Evolutionary conservation across 1,140 invertebrate genomes (phyloP).

Genomic region (Drosophila sproati): DNA sequence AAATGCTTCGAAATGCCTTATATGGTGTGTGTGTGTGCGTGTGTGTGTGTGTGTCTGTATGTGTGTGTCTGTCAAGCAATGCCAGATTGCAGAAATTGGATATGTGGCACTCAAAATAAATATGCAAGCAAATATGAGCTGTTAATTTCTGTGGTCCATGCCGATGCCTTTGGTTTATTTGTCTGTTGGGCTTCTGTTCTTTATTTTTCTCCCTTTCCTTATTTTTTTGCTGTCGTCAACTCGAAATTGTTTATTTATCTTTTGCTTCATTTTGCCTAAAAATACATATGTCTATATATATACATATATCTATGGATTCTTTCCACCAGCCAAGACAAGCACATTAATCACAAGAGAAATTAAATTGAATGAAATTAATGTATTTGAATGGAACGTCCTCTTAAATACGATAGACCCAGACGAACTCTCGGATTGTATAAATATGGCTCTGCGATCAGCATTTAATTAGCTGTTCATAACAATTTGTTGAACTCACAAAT

Average conservation of each 20-base stretch:
- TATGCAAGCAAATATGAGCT: slow-evolving; percentile 14
- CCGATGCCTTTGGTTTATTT: slow-evolving; percentile 31
- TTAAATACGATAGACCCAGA: not conserved
- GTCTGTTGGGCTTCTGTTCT: slow-evolving; percentile 16
- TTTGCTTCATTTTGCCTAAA: slow-evolving; percentile 3
- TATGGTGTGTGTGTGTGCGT: not conserved
- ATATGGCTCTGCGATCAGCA: not conserved
- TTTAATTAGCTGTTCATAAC: slow-evolving; percentile 24
- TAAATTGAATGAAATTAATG: not conserved
- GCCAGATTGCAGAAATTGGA: slow-evolving; percentile 33
- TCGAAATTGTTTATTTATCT: slow-evolving; percentile 61
- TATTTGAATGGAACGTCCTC: slow-evolving; percentile 7
- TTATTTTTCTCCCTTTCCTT: slow-evolving; percentile 48
- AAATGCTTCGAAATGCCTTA: slow-evolving; percentile 3
- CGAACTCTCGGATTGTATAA: not conserved
- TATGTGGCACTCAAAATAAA: slow-evolving; percentile 11
- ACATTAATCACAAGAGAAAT: slow-evolving; percentile 56
- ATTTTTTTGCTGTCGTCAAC: slow-evolving; percentile 38
- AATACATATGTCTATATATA: slow-evolving; percentile 30
- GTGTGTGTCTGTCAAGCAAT: slow-evolving; percentile 17
- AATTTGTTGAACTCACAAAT: slow-evolving; percentile 22
- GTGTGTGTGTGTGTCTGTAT: not conserved
- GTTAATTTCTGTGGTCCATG: slow-evolving; percentile 16
- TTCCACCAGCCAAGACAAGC: slow-evolving; percentile 49
- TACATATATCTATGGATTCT: slow-evolving; percentile 5